Conservation (phyloP, 2,797 vertebrate species). For the Phaenicophaeus curvirostris region DNA sequence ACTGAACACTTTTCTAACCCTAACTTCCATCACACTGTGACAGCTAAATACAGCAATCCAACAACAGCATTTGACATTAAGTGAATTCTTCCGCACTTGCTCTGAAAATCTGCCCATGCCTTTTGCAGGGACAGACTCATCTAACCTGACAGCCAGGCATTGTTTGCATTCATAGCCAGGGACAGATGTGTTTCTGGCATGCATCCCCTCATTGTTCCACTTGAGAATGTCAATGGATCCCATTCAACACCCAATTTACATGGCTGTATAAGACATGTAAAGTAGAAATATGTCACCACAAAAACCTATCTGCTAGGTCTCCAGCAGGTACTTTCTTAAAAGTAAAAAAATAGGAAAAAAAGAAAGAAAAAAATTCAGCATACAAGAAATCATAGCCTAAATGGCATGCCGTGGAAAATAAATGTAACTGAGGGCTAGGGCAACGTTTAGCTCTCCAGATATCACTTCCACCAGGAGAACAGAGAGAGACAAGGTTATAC, state of each 20-base stretch:
- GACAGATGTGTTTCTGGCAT: constrained; percentile 8
- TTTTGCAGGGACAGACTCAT: constrained; percentile 15
- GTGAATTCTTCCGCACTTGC: constrained; percentile 15
- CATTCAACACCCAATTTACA: background rate
- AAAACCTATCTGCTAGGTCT: background rate
- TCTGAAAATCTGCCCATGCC: constrained; percentile 20
- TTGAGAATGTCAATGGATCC: constrained; percentile 5
- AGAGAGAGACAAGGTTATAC: background rate
- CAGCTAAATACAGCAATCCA: constrained; percentile 52
- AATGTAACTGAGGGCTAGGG: background rate
- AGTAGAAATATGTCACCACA: background rate
- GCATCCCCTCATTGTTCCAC: constrained; percentile 9
- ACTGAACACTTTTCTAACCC: constrained; percentile 58
- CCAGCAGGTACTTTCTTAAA: background rate
- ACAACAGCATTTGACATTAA: constrained; percentile 42
- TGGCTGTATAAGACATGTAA: background rate
- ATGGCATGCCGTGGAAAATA: background rate
- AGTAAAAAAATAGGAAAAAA: background rate
- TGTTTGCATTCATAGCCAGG: constrained; percentile 38
- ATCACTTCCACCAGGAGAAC: background rate
- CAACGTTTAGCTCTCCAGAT: background rate
- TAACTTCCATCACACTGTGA: constrained; percentile 55
- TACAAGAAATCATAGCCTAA: background rate
- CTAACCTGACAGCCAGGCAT: constrained; percentile 57
- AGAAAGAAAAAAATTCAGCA: background rate